Evolutionary conservation across 1,140 invertebrate genomes (phyloP), one percentile per base, ranked within the genome.

Genomic region (Hyphantria cunea): DNA sequence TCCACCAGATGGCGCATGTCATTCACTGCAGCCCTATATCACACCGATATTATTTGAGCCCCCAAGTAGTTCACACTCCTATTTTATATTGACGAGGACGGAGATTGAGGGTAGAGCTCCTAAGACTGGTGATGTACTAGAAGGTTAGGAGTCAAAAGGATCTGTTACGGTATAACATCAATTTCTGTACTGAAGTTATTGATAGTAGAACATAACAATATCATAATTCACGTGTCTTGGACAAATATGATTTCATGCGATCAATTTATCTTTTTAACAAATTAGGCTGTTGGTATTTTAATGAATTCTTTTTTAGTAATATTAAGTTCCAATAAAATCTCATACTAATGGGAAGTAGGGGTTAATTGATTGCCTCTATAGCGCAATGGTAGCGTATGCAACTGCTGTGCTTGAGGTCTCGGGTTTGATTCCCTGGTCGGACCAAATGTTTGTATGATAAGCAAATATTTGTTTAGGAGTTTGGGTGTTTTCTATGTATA

Each of bases 91-190:
- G 55, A 37, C 9, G 10, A 44, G 25, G n/a, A 45, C 15, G 33
- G 13, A 37, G 45, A 37, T 32, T 53, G 39, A 56, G 71, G 47
- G 62, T 34, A 53, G 72, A 14, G 66, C 77, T 60, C 53, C 12
- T 31, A 68, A 76, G n/a, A 47, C 48, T 78, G 76, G 80, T 69
- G 56, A 59, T 68, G 37, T 66, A 39, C 65, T 64, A 15, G 66
- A 74, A 86, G 84, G 82, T 86, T 82, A 84, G 78, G 72, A 81
- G 82, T 81, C 81, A 86, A 86, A 82, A 59, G 75, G 76, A 84
- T 84, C 80, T 71, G 78, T 72, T 70, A 64, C 74, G 69, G 60
- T 70, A 76, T 78, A 80, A 82, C 72, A 75, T 75, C 75, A 74
- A 82, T 82, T 82, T 68, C 62, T 68, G 66, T 41, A 52, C 62